Evolutionary conservation across 2,113 vertebrate genomes (phyloP).

Genomic region (western clawed frog (Xenopus tropicalis)): UCB_Xtro_10.0 CM004444.2:152127001-152127500

Average conservation of each 20-base stretch:
- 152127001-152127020: neutral
- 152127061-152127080: slow-evolving; percentile 11
- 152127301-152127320: neutral
- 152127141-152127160: slow-evolving; percentile 17
- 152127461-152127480: too few relatives aligned
- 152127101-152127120: slow-evolving; percentile 14
- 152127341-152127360: neutral
- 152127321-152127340: too few relatives aligned
- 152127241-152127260: neutral
- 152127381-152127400: neutral
- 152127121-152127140: slow-evolving; percentile 10
- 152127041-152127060: slow-evolving; percentile 23
- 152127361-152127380: neutral
- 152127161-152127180: neutral
- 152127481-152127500: too few relatives aligned
- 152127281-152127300: slow-evolving; percentile 1
- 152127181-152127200: neutral
- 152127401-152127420: neutral
- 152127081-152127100: slow-evolving; percentile 19
- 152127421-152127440: neutral
- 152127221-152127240: neutral
- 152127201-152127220: neutral
- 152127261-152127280: neutral
- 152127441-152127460: too few relatives aligned
- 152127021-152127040: neutral